Conservation (phyloP, 2,797 vertebrate species). For the Xenops minutus region DNA sequence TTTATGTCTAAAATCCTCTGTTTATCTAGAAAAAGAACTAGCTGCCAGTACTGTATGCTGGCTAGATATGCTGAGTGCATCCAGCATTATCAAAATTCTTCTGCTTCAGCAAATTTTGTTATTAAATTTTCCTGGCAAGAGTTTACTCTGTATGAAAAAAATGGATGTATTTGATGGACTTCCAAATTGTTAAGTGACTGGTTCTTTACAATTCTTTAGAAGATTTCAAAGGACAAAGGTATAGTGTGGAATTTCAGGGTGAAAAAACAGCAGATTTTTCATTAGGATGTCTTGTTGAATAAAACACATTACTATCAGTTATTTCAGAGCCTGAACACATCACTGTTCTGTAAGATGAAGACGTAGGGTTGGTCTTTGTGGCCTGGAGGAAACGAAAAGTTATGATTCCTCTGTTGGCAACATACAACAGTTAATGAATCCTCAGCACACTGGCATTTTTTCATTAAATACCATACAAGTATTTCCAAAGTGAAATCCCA, state of each 20-base stretch:
- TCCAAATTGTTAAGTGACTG: not conserved
- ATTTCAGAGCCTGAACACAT: not conserved
- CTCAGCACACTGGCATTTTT: not conserved
- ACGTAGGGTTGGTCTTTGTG: not conserved
- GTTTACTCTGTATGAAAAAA: slow-evolving; percentile 12
- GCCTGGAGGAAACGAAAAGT: not conserved
- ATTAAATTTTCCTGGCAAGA: slow-evolving; percentile 41
- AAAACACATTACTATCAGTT: not conserved
- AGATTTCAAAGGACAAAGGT: not conserved
- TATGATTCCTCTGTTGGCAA: not conserved
- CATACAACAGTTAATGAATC: not conserved
- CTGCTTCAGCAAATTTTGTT: slow-evolving; percentile 14
- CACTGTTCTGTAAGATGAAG: not conserved
- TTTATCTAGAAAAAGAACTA: not conserved
- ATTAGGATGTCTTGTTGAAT: not conserved
- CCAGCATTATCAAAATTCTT: not conserved
- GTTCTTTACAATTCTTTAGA: not conserved
- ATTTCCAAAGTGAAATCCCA: not conserved
- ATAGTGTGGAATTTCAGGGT: not conserved
- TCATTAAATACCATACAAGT: not conserved
- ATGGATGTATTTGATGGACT: not conserved
- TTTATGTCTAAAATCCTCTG: not conserved
- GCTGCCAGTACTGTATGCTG: not conserved
- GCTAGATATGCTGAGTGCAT: not conserved
- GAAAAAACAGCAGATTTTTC: not conserved